phyloP scores from a whole-genome alignment of 2,797 vertebrate genomes.

The Moxostoma hubbsi region DNA sequence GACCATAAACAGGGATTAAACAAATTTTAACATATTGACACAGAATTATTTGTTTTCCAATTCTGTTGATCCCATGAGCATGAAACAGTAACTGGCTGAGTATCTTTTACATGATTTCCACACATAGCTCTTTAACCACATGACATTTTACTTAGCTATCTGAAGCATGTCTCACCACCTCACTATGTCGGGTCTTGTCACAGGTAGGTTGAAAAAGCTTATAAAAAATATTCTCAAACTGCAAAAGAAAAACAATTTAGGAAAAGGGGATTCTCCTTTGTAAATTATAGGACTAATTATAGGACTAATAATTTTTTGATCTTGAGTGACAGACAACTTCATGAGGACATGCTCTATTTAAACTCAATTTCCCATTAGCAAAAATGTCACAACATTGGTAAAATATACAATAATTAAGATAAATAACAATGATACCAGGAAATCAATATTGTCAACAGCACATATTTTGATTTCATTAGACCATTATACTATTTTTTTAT shows the following conservation, averaged over 20 bases:
- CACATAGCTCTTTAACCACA: slow-evolving; percentile 56
- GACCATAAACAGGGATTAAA: background rate
- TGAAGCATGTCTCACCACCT: slow-evolving; percentile 56
- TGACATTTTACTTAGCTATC: slow-evolving; percentile 56
- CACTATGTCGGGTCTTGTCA: slow-evolving; percentile 58
- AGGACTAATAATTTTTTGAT: slow-evolving; percentile 9
- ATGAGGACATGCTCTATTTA: slow-evolving; percentile 26
- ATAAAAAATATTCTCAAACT: slow-evolving; percentile 55
- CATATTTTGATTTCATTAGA: background rate
- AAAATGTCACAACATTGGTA: background rate
- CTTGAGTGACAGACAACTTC: slow-evolving; percentile 42
- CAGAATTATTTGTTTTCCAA: background rate
- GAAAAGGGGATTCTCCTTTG: slow-evolving; percentile 36
- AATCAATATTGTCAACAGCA: background rate
- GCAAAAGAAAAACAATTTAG: slow-evolving; percentile 55
- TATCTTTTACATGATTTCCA: slow-evolving; percentile 52
- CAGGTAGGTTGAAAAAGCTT: slow-evolving; percentile 54
- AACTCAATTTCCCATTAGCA: slow-evolving; percentile 24
- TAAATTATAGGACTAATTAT: slow-evolving; percentile 37
- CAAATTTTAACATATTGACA: background rate
- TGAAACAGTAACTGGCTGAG: slow-evolving; percentile 44
- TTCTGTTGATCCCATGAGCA: slow-evolving; percentile 4
- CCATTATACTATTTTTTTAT: no score
- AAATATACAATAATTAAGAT: background rate
- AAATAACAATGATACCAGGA: background rate